Evolutionary conservation across 2,113 vertebrate species (phyloP), one percentile per base, ranked within the genome.

Genomic region (Pluvianellus socialis): DNA sequence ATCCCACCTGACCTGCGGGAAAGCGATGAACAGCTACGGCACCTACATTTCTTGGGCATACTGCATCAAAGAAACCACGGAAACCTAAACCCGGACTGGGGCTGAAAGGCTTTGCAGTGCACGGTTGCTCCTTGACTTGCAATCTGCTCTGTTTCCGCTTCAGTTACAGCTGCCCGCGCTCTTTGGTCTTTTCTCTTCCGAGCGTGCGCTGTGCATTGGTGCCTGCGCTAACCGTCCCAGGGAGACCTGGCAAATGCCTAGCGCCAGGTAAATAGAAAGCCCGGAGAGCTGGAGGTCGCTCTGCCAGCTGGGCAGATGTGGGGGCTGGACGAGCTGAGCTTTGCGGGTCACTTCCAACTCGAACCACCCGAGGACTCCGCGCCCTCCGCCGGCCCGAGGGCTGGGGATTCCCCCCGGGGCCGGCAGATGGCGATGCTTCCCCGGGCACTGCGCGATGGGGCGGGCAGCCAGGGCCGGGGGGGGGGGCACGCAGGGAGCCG

Each of bases 341-440:
- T 7, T 32, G 30, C 3, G 6, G 28, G 35, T 26, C 42, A 0
- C 38, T 38, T 23, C 30, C 30, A 38, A 4, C 53, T 52, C 59
- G 2, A 15, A 13, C 26, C 28, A 0, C 3, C 5, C 5, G 16
- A 4, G 3, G 33, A 4, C 8, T 16, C 35, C 38, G 0, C 0
- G 32, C 18, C 1, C 26, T 24, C 38, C 12, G 26, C 26, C 1
- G 42, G 44, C 30, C 23, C 33, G 1, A 16, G 63, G 12, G 49
- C 49, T 49, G 22, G 21, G 49, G 85, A 26, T 27, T 50, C 58
- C 83, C 79, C 56, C 3, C 28, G 1, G 27, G 28, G 76, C 93
- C 91, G 27, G 93, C 82, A 95, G 93, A 35, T 74, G 94, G 93
- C 93, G 84, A 38, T 7, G 73, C 61, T 7, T 20, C 38, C 38